Conservation (phyloP, 2,113 vertebrate genomes). For the Nymphicus hollandicus region DNA sequence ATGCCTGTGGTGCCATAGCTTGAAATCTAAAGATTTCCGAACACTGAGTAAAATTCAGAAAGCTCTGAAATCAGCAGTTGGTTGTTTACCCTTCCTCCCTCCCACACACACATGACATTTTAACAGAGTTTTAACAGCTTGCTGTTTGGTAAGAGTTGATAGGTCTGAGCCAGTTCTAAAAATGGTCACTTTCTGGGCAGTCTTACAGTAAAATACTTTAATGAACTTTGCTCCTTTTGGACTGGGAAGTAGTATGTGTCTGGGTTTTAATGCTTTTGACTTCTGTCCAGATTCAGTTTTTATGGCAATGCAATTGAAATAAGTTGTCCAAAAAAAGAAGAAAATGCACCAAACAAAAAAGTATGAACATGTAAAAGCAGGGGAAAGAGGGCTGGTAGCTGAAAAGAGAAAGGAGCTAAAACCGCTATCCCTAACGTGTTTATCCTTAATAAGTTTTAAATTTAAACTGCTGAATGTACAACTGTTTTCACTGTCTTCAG, state of each 20-base stretch:
- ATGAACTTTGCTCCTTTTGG: neutral
- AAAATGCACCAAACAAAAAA: neutral
- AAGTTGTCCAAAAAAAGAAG: neutral
- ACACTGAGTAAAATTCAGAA: neutral
- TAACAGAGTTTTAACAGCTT: neutral
- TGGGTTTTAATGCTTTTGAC: neutral
- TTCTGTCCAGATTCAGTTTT: neutral
- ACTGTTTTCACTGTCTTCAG: neutral
- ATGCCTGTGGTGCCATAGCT: neutral
- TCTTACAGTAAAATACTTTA: neutral
- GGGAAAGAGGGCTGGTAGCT: neutral
- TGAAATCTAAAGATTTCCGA: neutral
- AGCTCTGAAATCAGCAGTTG: neutral
- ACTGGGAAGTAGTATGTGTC: neutral
- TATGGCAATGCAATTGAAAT: neutral
- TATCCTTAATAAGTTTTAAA: neutral
- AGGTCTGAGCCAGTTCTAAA: constrained; percentile 13
- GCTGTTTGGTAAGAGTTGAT: neutral
- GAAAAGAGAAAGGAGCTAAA: neutral
- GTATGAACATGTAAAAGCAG: neutral
- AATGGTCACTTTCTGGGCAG: neutral
- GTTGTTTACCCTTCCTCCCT: neutral
- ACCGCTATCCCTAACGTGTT: neutral
- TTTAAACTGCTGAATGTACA: neutral
- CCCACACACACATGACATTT: neutral